Evolutionary conservation across 1,140 invertebrate genomes (phyloP), one percentile per base, ranked within the genome.

Genomic region (Phenacoccus solenopsis): DNA sequence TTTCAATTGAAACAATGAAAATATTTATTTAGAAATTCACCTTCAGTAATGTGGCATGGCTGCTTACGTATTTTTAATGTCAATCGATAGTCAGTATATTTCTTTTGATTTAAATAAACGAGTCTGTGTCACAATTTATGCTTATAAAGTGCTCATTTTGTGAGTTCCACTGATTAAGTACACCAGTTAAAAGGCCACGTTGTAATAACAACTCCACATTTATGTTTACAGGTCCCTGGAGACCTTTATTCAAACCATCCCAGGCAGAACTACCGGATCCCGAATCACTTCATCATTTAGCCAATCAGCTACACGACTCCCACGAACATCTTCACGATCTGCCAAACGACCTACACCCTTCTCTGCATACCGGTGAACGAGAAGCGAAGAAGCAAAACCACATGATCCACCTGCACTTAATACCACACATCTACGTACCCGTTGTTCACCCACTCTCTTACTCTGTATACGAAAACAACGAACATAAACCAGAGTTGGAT

Each of bases 371-470:
- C 0, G 64, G 25, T 5, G 57, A 28, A 0, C 57, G 64, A 28
- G 16, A 27, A 1, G 28, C 20, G 2, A 72, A 72, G 10, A 72
- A 69, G 30, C 38, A 72, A 24, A 72, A 72, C 16, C 72, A 70
- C 28, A 57, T 72, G 72, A 72, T 72, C 27, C 72, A 72, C 10
- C 20, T 72, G 20, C 72, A 72, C 21, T 56, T 72, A 12, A 72
- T 72, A 32, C 72, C 72, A 0, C 72, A 72, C 30, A 72, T 72
- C 28, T 72, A 72, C 28, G 72, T 72, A 5, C 72, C 72, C 3
- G 56, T 72, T 20, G 13, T 72, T 38, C 72, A 72, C 28, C 67
- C 69, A 10, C 25, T 70, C n/a, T 32, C 30, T 5, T 70, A 32
- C 49, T 12, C 69, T 1, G 72, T 56, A n/a, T 24, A 49, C 24